A percentile compares a stretch with the other conserved stretches of the same genome.
phyloP scores from a whole-genome alignment of 2,113 vertebrate genomes.

The Pseudopodoces humilis region DNA sequence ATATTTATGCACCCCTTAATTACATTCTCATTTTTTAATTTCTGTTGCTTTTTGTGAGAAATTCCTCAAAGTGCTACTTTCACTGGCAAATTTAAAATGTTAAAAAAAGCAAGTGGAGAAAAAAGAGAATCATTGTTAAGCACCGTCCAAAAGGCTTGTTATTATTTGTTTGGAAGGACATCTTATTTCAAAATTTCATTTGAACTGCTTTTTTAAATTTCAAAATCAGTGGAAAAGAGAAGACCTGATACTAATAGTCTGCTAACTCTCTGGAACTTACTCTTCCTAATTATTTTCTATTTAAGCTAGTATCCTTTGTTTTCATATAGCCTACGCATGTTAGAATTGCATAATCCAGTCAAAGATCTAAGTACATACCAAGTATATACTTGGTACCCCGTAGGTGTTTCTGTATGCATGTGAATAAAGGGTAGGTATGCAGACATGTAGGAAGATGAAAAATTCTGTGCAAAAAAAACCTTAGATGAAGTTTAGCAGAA shows the following conservation, averaged over 20 bases:
- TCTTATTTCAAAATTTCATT: neutral
- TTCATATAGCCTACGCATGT: neutral
- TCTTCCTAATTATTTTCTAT: neutral
- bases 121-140: neutral
- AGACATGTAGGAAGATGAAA: slow-evolving; percentile 14
- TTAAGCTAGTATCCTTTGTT: neutral
- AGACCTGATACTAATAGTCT: neutral
- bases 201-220: neutral
- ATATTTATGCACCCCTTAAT: slow-evolving; percentile 46
- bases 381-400: neutral
- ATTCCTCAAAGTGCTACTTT: slow-evolving; percentile 48
- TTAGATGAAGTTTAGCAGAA: neutral
- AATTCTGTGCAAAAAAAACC: neutral
- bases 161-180: slow-evolving; percentile 15
- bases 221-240: neutral
- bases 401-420: neutral
- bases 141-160: neutral
- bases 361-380: neutral
- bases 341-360: neutral
- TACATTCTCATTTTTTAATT: slow-evolving; percentile 59
- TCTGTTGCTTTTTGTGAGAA: slow-evolving; percentile 35
- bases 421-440: neutral
- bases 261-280: neutral
- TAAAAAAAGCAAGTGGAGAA: slow-evolving; percentile 36
- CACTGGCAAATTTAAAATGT: slow-evolving; percentile 40